Evolutionary conservation across 23 tunicate species (phyloP).

Genomic region (Ciona savignyi): DNA sequence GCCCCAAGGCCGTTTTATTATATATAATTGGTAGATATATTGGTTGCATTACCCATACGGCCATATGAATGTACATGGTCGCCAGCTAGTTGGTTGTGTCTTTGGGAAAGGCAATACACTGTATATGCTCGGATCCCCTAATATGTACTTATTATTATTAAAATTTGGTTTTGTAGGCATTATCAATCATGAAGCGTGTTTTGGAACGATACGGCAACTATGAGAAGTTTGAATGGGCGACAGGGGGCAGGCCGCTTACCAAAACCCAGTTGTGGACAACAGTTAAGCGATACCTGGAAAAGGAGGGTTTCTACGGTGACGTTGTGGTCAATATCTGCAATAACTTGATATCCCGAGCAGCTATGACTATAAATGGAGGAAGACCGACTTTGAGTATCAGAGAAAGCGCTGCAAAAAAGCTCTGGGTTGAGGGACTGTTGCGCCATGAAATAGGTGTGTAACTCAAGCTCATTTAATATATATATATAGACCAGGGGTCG

Average conservation of each 20-base stretch:
- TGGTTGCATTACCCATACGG: too few species aligned
- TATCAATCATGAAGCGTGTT: conserved; percentile 57
- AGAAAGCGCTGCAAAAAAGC: conserved; percentile 68
- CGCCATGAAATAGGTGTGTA: conserved; percentile 85
- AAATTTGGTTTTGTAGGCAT: conserved; percentile 51
- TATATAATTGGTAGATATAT: too few species aligned
- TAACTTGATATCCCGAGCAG: conserved; percentile 66
- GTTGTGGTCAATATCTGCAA: conserved; percentile 86
- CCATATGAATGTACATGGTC: too few species aligned
- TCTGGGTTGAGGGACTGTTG: conserved; percentile 88
- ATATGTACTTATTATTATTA: too few species aligned
- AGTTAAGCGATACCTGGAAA: conserved; percentile 55
- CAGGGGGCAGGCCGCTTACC: conserved; percentile 69
- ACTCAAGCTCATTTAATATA: conserved; percentile 1
- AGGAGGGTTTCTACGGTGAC: conserved; percentile 80
- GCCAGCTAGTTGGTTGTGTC: too few species aligned
- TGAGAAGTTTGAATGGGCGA: conserved; percentile 81
- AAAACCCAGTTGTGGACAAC: conserved; percentile 83
- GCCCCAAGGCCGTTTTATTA: too few species aligned
- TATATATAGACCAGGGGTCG: not conserved
- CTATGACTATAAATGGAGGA: conserved; percentile 87
- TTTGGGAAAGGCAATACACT: too few species aligned
- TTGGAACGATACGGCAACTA: conserved; percentile 70
- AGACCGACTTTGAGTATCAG: conserved; percentile 85
- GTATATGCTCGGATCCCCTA: too few species aligned